Percentiles rank a stretch among this genome's conserved stretches.
Conservation (phyloP, 2,113 vertebrate species). For the Alethe castanea region DNA sequence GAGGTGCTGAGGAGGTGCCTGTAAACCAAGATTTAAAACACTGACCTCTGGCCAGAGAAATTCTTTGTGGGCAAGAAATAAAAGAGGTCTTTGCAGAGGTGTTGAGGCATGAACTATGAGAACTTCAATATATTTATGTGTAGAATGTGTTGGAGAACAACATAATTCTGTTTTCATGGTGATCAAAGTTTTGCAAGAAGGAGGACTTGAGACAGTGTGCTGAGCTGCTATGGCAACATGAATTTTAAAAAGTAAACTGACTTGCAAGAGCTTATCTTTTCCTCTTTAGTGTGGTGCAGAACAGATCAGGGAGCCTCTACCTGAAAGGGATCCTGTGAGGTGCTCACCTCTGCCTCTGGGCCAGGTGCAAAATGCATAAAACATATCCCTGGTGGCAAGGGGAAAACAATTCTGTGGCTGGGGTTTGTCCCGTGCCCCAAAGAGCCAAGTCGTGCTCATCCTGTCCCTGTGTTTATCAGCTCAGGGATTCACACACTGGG, state of each 20-base stretch:
- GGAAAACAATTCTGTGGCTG: rapidly evolving
- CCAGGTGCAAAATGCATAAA: neutral
- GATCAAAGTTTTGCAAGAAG: slow-evolving; percentile 68
- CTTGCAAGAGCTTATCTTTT: slow-evolving; percentile 45
- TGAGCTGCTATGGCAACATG: slow-evolving; percentile 72
- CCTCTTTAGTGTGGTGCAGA: neutral
- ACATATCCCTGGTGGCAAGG: neutral
- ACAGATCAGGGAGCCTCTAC: neutral
- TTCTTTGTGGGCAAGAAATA: neutral
- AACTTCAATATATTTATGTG: slow-evolving; percentile 4
- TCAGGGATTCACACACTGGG: neutral
- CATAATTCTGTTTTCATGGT: slow-evolving; percentile 55
- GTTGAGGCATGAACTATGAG: slow-evolving; percentile 50
- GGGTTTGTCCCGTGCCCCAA: neutral
- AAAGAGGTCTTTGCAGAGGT: slow-evolving; percentile 34
- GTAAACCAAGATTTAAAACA: neutral
- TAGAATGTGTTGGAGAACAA: slow-evolving; percentile 60
- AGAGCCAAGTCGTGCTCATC: neutral
- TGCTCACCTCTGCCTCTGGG: neutral
- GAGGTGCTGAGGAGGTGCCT: neutral
- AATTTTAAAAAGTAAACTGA: slow-evolving; percentile 68
- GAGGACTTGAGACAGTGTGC: slow-evolving; percentile 50
- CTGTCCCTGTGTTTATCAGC: rapidly evolving
- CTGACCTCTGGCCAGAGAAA: neutral
- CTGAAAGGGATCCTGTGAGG: neutral